phyloP scores from a whole-genome alignment of 2,113 vertebrate genomes.

The Trogon melanurus region DNA sequence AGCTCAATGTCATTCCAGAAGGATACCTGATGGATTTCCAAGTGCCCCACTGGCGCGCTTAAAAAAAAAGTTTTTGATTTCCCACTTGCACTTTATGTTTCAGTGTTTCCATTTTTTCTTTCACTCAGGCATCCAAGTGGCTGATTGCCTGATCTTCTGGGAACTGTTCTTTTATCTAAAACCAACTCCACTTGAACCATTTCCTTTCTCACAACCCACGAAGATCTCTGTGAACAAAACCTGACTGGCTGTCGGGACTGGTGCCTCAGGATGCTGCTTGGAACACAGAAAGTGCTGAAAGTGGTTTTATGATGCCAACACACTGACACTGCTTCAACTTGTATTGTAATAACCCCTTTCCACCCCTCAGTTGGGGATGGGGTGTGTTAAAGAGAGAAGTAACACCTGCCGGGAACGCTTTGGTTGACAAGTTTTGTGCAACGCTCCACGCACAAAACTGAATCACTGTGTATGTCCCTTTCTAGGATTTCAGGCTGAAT shows the following conservation, averaged over 20 bases:
- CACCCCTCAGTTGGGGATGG: background rate
- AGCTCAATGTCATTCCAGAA: background rate
- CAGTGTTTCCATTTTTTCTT: background rate
- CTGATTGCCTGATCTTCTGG: background rate
- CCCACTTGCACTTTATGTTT: background rate
- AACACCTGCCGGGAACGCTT: background rate
- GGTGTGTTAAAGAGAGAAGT: background rate
- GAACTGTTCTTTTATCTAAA: background rate
- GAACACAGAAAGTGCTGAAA: background rate
- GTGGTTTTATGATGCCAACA: background rate
- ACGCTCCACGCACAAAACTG: background rate
- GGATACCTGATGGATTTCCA: background rate
- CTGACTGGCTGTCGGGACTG: background rate
- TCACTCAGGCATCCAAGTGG: background rate
- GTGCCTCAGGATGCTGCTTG: background rate
- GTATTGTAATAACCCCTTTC: background rate
- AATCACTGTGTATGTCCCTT: background rate
- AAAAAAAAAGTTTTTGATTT: background rate
- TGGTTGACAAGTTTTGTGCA: background rate
- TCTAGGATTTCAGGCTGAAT: background rate
- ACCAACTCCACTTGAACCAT: background rate
- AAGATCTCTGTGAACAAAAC: background rate
- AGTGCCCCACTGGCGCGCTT: background rate
- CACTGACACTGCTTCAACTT: background rate
- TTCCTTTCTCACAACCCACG: background rate